These are phyloP conservation scores for Oryzias curvinotus DNA, from an alignment of 2,113 vertebrate genomes.

Conservation along the genomic window DNA sequence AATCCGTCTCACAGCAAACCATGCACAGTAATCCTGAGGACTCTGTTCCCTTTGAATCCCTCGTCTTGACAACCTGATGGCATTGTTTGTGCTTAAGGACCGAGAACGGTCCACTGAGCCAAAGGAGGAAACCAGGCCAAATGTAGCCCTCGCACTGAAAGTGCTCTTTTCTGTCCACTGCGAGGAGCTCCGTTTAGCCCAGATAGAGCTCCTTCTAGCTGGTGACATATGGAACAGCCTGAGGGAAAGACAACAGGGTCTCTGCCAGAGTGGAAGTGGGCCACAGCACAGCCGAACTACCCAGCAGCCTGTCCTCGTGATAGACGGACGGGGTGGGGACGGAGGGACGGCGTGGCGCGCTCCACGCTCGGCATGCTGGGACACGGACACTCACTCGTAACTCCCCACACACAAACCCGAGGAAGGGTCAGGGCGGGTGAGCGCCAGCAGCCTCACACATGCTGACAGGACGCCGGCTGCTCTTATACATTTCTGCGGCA, in stretches of 20 bases:
- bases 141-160: background rate
- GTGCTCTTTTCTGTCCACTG: background rate
- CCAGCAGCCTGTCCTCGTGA: slow-evolving; percentile 31
- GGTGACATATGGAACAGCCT: slow-evolving; percentile 57
- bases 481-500: background rate
- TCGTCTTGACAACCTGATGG: too few relatives aligned
- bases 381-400: too few relatives aligned
- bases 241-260: slow-evolving; percentile 42
- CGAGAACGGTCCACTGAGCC: background rate
- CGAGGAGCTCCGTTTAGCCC: slow-evolving; percentile 12
- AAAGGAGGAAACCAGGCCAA: slow-evolving; percentile 7
- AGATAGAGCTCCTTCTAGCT: slow-evolving; percentile 20
- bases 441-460: too few relatives aligned
- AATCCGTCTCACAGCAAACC: too few relatives aligned
- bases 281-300: slow-evolving; percentile 29
- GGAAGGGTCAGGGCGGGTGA: too few relatives aligned
- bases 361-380: too few relatives aligned
- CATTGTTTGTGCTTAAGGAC: background rate
- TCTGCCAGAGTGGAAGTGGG: slow-evolving; percentile 49
- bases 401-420: too few relatives aligned
- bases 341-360: slow-evolving; percentile 1
- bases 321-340: slow-evolving; percentile 40
- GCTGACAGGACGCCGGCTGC: too few relatives aligned
- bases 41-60: too few relatives aligned
- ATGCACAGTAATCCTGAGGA: too few relatives aligned